phyloP scores from a whole-genome alignment of 2,888 invertebrate species.

The Bellardia pandia region DNA sequence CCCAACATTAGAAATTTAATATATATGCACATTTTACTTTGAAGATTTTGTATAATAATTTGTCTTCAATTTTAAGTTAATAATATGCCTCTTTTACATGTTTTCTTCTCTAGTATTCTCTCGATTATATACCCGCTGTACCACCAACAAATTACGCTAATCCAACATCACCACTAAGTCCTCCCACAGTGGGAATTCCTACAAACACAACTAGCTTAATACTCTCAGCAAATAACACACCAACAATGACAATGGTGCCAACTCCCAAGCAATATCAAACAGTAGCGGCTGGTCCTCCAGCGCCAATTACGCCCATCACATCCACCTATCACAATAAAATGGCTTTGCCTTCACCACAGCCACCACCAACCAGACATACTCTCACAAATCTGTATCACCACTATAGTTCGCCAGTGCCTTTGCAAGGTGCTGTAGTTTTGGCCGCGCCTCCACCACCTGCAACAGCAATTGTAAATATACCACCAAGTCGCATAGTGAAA shows the following conservation, averaged over 20 bases:
- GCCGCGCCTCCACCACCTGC: slow-evolving; percentile 41
- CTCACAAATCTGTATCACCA: slow-evolving; percentile 49
- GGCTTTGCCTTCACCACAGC: slow-evolving; percentile 48
- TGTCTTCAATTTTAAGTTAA: too few species aligned
- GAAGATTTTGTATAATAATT: too few species aligned
- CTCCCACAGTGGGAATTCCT: slow-evolving; percentile 76
- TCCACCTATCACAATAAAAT: slow-evolving; percentile 71
- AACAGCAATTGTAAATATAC: slow-evolving; percentile 32
- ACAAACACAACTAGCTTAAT: slow-evolving; percentile 76
- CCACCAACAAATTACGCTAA: slow-evolving; percentile 75
- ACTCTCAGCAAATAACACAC: slow-evolving; percentile 78
- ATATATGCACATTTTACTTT: too few species aligned
- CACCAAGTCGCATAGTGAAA: slow-evolving; percentile 32
- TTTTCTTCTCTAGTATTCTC: slow-evolving; percentile 78
- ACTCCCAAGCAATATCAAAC: slow-evolving; percentile 73
- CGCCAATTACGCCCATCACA: slow-evolving; percentile 42
- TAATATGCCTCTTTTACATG: background rate
- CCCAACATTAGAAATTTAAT: too few species aligned
- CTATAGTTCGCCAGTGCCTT: slow-evolving; percentile 51
- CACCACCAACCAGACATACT: slow-evolving; percentile 39
- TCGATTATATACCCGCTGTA: slow-evolving; percentile 79
- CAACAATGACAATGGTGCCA: slow-evolving; percentile 77
- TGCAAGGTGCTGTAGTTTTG: slow-evolving; percentile 53
- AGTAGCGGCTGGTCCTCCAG: slow-evolving; percentile 43
- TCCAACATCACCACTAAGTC: slow-evolving; percentile 78